Conservation (phyloP, 2,797 vertebrate species). For the Eidolon dupreanum region DNA sequence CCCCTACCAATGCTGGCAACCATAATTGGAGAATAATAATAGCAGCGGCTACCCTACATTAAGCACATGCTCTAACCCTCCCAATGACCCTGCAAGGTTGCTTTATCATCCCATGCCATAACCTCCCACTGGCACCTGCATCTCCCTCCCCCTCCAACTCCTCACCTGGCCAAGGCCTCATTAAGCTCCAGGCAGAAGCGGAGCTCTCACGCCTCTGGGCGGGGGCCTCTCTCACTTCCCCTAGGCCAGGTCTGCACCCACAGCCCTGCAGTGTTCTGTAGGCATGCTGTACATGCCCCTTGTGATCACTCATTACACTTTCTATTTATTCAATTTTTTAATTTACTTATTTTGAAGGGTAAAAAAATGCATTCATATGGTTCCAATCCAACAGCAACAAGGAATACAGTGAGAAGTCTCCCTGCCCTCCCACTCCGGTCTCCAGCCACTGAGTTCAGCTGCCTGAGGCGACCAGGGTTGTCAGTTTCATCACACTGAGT, state of each 20-base stretch:
- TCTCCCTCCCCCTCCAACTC: not conserved
- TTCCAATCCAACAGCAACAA: not conserved
- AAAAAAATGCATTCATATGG: not conserved
- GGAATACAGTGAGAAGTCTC: not conserved
- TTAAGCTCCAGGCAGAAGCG: not conserved
- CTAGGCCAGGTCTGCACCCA: not conserved
- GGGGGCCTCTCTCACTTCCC: not conserved
- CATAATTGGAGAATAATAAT: too few species aligned
- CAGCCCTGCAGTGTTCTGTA: not conserved
- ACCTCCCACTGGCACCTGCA: not conserved
- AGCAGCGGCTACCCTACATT: rapidly evolving
- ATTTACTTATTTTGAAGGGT: not conserved
- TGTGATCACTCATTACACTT: not conserved
- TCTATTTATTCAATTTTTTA: not conserved
- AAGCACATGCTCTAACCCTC: not conserved
- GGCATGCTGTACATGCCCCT: not conserved
- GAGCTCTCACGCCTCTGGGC: not conserved
- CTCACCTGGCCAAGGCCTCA: not conserved
- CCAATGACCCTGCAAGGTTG: not conserved
- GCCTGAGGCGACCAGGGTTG: not conserved
- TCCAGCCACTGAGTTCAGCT: not conserved
- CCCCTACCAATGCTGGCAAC: not conserved
- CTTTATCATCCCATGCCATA: not conserved
- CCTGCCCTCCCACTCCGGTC: not conserved
- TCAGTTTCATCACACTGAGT: not conserved